Evolutionary conservation across 2,797 vertebrate genomes (phyloP).

Genomic region (Ceyx erithaca): DNA sequence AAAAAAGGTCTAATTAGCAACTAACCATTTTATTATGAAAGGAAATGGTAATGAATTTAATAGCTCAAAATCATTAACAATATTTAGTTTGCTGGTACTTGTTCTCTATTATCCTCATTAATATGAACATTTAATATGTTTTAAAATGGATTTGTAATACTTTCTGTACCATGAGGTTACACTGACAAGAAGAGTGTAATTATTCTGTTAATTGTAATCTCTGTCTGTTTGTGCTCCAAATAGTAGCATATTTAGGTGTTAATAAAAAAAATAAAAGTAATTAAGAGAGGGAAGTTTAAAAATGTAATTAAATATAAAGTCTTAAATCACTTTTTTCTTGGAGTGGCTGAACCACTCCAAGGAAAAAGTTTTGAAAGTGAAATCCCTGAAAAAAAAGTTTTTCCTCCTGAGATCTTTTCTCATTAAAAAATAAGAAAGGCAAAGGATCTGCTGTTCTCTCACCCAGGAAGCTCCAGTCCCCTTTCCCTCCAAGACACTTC

Average conservation of each 20-base stretch:
- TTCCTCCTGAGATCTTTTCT: neutral
- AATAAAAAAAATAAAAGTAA: constrained; percentile 76
- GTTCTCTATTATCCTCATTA: constrained; percentile 86
- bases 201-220: constrained; percentile 85
- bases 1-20: constrained; percentile 96
- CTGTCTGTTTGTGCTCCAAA: constrained; percentile 82
- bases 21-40: constrained; percentile 93
- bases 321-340: constrained; percentile 9
- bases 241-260: constrained; percentile 82
- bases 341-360: constrained; percentile 15
- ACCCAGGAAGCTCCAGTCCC: neutral
- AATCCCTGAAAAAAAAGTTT: constrained; percentile 41
- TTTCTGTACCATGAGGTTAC: constrained; percentile 82
- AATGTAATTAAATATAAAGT: constrained; percentile 77
- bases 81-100: constrained; percentile 85
- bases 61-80: constrained; percentile 96
- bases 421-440: neutral
- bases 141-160: constrained; percentile 86
- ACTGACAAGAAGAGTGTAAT: constrained; percentile 84
- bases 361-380: constrained; percentile 67
- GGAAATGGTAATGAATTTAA: constrained; percentile 94
- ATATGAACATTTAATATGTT: constrained; percentile 86
- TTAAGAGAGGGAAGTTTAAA: constrained; percentile 81
- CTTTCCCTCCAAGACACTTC: neutral
- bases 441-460: neutral